Evolutionary conservation across 2,888 invertebrate genomes (phyloP), one percentile per base, ranked within the genome.

Genomic region (Perithous albicinctus): DNA sequence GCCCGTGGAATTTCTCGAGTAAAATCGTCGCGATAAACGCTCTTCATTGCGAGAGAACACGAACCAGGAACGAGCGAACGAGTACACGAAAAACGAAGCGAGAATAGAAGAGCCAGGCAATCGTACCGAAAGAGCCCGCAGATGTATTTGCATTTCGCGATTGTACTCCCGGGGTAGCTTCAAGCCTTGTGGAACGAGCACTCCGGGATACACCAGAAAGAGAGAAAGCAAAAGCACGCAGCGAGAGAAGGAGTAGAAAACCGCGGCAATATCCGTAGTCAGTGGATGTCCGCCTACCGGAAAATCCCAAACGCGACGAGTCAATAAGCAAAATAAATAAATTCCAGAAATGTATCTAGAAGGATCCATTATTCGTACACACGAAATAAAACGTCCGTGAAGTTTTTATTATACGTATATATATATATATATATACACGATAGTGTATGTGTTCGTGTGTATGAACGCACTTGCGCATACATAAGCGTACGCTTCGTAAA

Each of bases 11-110:
- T 38, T 73, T 66, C 66, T n/a, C 59, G 35, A 29, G 70, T 51
- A 72, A 80, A 80, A 80, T 80, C 66, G 80, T 76, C 72, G 69
- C 74, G 76, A 76, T 76, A 76, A 80, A 80, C 59, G 66, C 69
- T n/a, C n/a, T 79, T 79, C 74, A 79, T 79, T 79, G 79, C 59
- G 46, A 26, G 48, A 48, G 64, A 75, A 66, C 69, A 75, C 79
- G 79, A 75, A 54, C n/a, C 43, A 46, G 51, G 32, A 54, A 32
- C 38, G 70, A 38, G 32, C 48, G 41, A 76, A 32, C 41, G 20
- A 70, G 61, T n/a, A 41, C 38, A 23, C 69, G 56, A 29, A 56
- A n/a, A 15, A 41, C 8, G 66, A 59, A 26, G 26, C 26, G 66
- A 70, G 70, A 67, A 35, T 18, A 63, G 63, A 63, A 63, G 63